Evolutionary conservation across 2,888 invertebrate species (phyloP).

Genomic region (Syritta pipiens): DNA sequence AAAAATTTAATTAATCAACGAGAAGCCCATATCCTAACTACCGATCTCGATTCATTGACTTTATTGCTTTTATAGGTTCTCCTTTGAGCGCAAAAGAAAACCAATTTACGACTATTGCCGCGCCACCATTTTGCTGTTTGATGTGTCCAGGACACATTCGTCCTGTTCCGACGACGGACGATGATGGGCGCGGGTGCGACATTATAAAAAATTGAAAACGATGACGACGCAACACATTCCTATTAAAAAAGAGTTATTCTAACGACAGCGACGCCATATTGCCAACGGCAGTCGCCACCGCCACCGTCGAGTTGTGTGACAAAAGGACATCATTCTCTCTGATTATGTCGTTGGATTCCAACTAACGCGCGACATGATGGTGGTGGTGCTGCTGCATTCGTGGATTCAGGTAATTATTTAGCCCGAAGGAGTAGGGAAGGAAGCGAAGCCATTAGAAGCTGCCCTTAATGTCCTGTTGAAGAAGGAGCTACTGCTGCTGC

Average conservation of each 20-base stretch:
- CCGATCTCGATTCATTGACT: constrained; percentile 59
- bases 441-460: constrained; percentile 64
- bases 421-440: constrained; percentile 10
- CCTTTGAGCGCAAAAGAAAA: background rate
- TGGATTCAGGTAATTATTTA: constrained; percentile 60
- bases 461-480: constrained; percentile 64
- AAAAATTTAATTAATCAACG: constrained; percentile 49
- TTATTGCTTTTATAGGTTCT: constrained; percentile 52
- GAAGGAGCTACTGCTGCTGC: too few species aligned
- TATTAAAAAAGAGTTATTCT: constrained; percentile 66
- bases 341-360: constrained; percentile 62
- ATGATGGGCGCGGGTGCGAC: constrained; percentile 56
- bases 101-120: constrained; percentile 28
- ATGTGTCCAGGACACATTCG: background rate
- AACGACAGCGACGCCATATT: constrained; percentile 62
- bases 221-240: constrained; percentile 24
- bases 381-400: constrained; percentile 43
- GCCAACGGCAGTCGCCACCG: constrained; percentile 6
- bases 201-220: constrained; percentile 27
- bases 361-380: constrained; percentile 35
- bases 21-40: constrained; percentile 30
- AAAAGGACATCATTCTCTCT: constrained; percentile 65
- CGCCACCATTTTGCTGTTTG: constrained; percentile 37
- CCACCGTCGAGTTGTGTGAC: constrained; percentile 50
- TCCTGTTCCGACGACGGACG: constrained; percentile 3